Base-by-base conservation (phyloP, 2,113 vertebrate species). In the Tetraodon nigroviridis region DNA sequence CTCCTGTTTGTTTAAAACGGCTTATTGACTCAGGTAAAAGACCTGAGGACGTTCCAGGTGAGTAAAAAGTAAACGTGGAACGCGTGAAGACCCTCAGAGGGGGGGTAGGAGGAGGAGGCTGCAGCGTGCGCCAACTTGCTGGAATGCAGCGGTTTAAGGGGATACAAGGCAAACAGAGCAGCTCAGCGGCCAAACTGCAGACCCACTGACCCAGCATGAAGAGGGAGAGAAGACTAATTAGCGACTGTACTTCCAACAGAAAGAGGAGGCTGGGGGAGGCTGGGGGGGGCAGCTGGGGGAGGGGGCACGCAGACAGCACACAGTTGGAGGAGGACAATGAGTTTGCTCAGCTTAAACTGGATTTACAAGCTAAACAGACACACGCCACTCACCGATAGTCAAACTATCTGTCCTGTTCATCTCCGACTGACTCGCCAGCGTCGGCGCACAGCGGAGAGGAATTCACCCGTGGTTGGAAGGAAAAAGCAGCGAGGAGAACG, bases 321-420 rank as follows among this genome's bases (percentile, higher is more conserved):
- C 84, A 87, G 83, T 87, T 84, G 80, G 80, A 83, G 79, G 84
- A 84, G 79, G 73, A 88, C 78, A 86, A 90, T 86, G 83, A 87
- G 83, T 90, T 89, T 90, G 87, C 88, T 89, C 88, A 87, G 83
- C 89, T 90, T 86, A 83, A 89, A 88, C 85, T 76, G 87, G 85
- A 88, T 91, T 90, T 88, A 84, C 80, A 85, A 86, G 79, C 73
- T 81, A 85, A 89, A 89, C 84, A 86, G 79, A 86, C 82, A 84
- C 84, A 85, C 84, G 61, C 80, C 83, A 78, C 81, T 82, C 84
- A 73, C 69, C 80, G 73, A 75, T 73, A 82, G 66, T 85, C 79
- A 71, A 63, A 84, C 79, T 78, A 80, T 84, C 68, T 61, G 44
- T 78, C 74, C 66, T 65, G 58, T 59, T 63, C 67, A 74, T 51